Evolutionary conservation across 2,888 invertebrate genomes (phyloP), one percentile per base, ranked within the genome.

Genomic region (Melanotus villosus): DNA sequence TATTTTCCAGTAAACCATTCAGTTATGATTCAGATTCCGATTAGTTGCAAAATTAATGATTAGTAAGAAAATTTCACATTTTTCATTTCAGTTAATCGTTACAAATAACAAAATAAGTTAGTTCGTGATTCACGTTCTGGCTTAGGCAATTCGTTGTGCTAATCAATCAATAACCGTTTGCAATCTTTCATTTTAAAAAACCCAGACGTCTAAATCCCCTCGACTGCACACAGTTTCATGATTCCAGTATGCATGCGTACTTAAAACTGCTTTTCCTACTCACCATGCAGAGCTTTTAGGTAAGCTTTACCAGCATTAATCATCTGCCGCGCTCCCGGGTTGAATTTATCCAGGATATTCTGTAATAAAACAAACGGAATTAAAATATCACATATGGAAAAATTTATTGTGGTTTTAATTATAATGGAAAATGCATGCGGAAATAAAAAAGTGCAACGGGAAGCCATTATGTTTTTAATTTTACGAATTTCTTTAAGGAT

Each of bases 331-430:
- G 97, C 95, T 75, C 96, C 95, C 66, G 96, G 97, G 88, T 96
- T 97, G 88, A 97, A 97, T 88, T 96, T 96, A 85, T 97, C 97
- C 89, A 97, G 89, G 86, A 97, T 95, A 85, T 97, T 97, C 97
- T 96, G 91, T 77, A 93, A 93, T 85, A 87, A 87, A 81, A 84
- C 75, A 79, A 76, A 73, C 79, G 74, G 74, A 65, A 58, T 68
- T 67, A 66, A 59, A 60, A 52, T 64, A 56, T 63, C 57, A 54
- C 67, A 50, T 41, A 50, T 65, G 45, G 16, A 47, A 52, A 58
- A 45, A 65, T 65, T 65, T 65, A 65, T 57, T 65, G 21, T 16
- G 18, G 58, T 14, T 58, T 21, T 41, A 58, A 43, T 43, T 23
- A 43, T 16, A 43, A 21, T 34, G 32, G 52, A 16, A n/a, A 6